phyloP scores from a whole-genome alignment of 1,140 invertebrate species.

The Helicoverpa zea region DNA sequence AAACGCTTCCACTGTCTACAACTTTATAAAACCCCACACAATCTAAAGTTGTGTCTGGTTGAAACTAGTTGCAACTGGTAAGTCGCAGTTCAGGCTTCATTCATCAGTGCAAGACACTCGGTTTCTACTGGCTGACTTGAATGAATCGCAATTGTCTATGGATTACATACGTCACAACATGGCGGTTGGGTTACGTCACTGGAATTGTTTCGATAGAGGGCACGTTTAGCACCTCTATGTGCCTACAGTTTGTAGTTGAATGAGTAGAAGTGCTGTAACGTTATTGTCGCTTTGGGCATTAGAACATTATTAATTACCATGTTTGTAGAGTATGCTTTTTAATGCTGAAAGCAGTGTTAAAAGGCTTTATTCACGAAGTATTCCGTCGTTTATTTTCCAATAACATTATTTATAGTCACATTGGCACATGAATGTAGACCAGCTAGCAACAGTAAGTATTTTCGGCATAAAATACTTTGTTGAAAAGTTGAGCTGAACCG shows the following conservation, averaged over 20 bases:
- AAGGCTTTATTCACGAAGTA: background rate
- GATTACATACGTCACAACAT: slow-evolving; percentile 22
- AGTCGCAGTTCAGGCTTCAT: background rate
- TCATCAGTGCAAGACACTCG: slow-evolving; percentile 25
- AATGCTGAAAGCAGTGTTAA: background rate
- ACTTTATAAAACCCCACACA: slow-evolving; percentile 6
- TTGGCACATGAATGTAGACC: background rate
- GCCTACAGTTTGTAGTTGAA: background rate
- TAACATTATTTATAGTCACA: background rate
- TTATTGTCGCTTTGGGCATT: background rate
- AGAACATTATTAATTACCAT: background rate
- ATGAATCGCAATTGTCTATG: slow-evolving; percentile 31
- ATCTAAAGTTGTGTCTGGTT: slow-evolving; percentile 21
- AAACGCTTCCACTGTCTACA: slow-evolving; percentile 6
- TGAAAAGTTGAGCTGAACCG: slow-evolving; percentile 13
- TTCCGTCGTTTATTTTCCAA: no score
- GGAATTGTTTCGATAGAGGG: background rate
- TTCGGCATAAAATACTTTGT: slow-evolving; percentile 1
- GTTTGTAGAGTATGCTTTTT: background rate
- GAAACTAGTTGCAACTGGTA: slow-evolving; percentile 8
- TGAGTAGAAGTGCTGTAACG: background rate
- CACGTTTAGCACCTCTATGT: background rate
- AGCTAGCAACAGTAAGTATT: no score
- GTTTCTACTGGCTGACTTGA: slow-evolving; percentile 29
- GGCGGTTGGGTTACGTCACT: slow-evolving; percentile 1